Evolutionary conservation across 2,888 invertebrate species (phyloP), one percentile per base, ranked within the genome.

Genomic region (Encarsia formosa): DNA sequence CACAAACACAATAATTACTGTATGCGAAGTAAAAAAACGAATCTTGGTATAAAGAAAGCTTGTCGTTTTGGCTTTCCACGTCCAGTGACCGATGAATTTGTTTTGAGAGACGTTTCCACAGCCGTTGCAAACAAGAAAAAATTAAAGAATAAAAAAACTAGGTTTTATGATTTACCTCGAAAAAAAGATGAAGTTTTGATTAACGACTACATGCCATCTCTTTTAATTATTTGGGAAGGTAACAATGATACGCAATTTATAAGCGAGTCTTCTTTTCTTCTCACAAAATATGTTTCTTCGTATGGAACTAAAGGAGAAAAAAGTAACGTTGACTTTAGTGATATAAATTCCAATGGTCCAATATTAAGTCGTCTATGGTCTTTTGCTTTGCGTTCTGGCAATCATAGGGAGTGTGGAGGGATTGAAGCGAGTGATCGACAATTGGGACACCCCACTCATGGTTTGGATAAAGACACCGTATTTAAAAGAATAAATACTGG

Each of bases 391-490:
- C 58, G 66, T 34, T 55, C 57, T 2, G 53, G 66, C 43, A 58
- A 44, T n/a, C 61, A 62, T 54, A 54, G 69, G 55, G 67, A 71
- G 56, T 68, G 67, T 40, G 69, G 68, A 4, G 57, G 65, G 13
- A 54, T 68, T 13, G 67, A 71, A 62, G 68, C 67, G 40, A 61
- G 61, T 42, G 66, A 67, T 54, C 66, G 63, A 32, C 43, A 69
- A 15, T 45, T 67, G 23, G 63, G 65, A 15, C 59, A 65, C 40
- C 51, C 66, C 13, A 55, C 67, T 20, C 63, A 63, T 52, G 65
- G 64, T 24, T 69, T 68, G 6, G 68, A 70, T 58, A 51, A 62
- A 5, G 22, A 52, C 2, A 70, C 70, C 23, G 67, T 63, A 18
- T 63, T 69, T 37, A 57, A 61, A 61, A 69, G 70, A 69, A 44